These are phyloP conservation scores for Geodia barretti DNA, from an alignment of 37 sponge, comb jelly and placozoan species.

Conservation along the genomic window DNA sequence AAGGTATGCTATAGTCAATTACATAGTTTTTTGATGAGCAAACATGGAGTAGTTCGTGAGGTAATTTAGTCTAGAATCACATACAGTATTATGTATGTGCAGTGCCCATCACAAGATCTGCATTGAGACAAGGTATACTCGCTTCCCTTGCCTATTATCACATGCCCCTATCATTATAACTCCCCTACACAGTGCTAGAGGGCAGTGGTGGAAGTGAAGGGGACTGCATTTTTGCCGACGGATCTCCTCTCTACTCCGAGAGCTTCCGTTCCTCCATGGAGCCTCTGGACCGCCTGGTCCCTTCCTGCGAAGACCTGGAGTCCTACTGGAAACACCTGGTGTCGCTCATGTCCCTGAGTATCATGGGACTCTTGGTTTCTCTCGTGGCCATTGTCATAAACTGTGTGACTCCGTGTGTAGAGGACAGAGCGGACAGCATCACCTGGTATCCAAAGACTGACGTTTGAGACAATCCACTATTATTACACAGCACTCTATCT, in stretches of 20 bases:
- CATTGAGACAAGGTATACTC: too few relatives aligned
- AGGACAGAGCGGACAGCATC: conserved; percentile 9
- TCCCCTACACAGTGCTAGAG: neutral
- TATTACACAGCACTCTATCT: too few relatives aligned
- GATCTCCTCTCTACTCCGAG: conserved; percentile 27
- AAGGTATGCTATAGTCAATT: too few relatives aligned
- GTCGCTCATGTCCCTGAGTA: conserved; percentile 41
- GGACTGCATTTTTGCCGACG: conserved; percentile 40
- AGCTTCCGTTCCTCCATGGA: conserved; percentile 15
- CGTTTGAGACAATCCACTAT: too few relatives aligned
- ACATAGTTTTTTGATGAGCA: too few relatives aligned
- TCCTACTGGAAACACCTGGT: conserved; percentile 40
- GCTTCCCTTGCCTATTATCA: neutral
- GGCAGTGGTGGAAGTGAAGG: neutral
- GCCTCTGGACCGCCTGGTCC: conserved; percentile 25
- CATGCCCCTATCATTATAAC: neutral
- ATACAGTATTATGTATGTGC: too few relatives aligned
- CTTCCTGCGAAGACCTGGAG: conserved; percentile 32
- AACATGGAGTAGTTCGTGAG: too few relatives aligned
- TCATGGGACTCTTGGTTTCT: conserved; percentile 44
- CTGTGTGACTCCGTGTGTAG: conserved; percentile 53
- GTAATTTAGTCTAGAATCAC: too few relatives aligned
- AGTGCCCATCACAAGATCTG: too few relatives aligned
- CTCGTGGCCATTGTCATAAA: conserved; percentile 28
- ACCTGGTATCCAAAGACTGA: neutral